phyloP scores from a whole-genome alignment of 2,797 vertebrate genomes.

The Selene dorsalis region DNA sequence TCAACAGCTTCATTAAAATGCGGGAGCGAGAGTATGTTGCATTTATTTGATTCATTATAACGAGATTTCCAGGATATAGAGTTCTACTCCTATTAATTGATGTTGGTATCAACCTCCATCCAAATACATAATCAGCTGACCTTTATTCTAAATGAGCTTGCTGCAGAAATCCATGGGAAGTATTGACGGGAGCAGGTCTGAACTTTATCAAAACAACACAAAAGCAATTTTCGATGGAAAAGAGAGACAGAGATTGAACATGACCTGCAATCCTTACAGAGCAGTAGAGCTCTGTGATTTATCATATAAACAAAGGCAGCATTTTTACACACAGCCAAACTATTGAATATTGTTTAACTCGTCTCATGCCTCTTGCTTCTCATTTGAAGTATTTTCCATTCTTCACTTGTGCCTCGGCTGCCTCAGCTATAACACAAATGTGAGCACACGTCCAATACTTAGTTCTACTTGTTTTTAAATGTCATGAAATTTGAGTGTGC shows the following conservation, averaged over 20 bases:
- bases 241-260: neutral
- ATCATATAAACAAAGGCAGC: neutral
- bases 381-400: conserved; percentile 2
- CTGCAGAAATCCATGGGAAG: conserved; percentile 32
- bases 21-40: conserved; percentile 27
- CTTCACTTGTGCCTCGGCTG: neutral
- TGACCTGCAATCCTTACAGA: neutral
- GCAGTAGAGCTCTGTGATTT: neutral
- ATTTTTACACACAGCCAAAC: neutral
- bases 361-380: neutral
- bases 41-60: conserved; percentile 31
- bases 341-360: neutral
- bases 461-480: too few species aligned
- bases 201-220: conserved; percentile 39
- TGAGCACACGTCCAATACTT: neutral
- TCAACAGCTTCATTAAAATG: conserved; percentile 7
- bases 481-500: too few species aligned
- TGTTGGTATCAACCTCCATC: conserved; percentile 36
- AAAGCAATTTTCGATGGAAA: conserved; percentile 24
- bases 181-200: conserved; percentile 15
- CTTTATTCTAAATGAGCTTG: conserved; percentile 46
- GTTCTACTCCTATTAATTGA: conserved; percentile 35
- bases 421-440: neutral
- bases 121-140: conserved; percentile 52
- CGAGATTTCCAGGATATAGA: conserved; percentile 7